A percentile compares a stretch with the other conserved stretches of the same genome.
Conservation (phyloP, 1,140 invertebrate species). For the Andrena cerasifolii region DNA sequence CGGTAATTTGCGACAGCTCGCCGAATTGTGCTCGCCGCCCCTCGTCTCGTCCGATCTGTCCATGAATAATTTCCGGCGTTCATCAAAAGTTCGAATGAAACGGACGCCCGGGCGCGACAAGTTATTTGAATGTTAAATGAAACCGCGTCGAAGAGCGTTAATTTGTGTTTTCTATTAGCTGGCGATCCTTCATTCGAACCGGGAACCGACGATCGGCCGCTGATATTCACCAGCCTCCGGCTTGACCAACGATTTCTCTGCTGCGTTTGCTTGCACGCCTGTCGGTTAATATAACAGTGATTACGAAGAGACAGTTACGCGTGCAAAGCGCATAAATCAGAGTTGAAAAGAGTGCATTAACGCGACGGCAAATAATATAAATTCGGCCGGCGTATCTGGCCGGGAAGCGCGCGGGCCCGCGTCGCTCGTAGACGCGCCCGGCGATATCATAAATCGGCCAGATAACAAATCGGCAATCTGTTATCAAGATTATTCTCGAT, state of each 20-base stretch:
- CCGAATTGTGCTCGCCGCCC: background rate
- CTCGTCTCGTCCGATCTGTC: slow-evolving; percentile 9
- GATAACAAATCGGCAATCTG: slow-evolving; percentile 62
- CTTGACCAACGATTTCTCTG: background rate
- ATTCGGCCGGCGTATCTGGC: background rate
- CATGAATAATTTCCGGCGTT: slow-evolving; percentile 50
- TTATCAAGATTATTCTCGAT: slow-evolving; percentile 61
- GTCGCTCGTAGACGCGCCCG: slow-evolving; percentile 20
- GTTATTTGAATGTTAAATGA: slow-evolving; percentile 36
- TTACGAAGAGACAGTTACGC: background rate
- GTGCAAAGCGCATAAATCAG: slow-evolving; percentile 14
- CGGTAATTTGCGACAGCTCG: slow-evolving; percentile 30
- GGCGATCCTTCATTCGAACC: background rate
- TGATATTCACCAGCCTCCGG: slow-evolving; percentile 43
- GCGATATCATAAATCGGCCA: slow-evolving; percentile 50
- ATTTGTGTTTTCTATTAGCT: slow-evolving; percentile 48
- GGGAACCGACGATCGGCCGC: background rate
- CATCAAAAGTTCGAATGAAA: slow-evolving; percentile 54
- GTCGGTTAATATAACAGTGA: background rate
- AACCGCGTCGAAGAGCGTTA: slow-evolving; percentile 29
- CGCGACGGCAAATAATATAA: slow-evolving; percentile 40
- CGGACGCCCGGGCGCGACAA: slow-evolving; percentile 1
- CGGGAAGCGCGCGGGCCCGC: background rate
- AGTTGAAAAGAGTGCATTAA: slow-evolving; percentile 34
- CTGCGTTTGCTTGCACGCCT: background rate